Conservation (phyloP, 2,113 vertebrate species). For the Perca schrenkii region DNA sequence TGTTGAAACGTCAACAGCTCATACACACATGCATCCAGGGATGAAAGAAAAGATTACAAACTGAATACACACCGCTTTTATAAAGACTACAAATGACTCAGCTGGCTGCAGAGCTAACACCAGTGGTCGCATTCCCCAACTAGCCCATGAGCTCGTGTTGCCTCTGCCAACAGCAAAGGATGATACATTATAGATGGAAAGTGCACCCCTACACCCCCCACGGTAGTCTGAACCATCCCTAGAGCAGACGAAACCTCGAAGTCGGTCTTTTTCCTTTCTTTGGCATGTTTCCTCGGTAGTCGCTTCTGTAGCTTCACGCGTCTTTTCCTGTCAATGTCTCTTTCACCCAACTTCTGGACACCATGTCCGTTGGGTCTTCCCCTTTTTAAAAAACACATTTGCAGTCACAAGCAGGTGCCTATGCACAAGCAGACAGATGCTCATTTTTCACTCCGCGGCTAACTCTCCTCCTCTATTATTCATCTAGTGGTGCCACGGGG, state of each 20-base stretch:
- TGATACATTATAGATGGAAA: conserved; percentile 64
- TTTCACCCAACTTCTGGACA: background rate
- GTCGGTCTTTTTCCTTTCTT: background rate
- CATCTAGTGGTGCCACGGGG: conserved; percentile 46
- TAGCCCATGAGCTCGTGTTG: conserved; percentile 46
- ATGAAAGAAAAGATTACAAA: background rate
- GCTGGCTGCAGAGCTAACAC: conserved; percentile 14
- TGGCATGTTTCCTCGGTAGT: background rate
- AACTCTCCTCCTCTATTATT: conserved; percentile 69
- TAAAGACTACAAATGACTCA: conserved; percentile 22
- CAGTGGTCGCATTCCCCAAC: conserved; percentile 6
- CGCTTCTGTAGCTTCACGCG: background rate
- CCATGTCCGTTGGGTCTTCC: conserved; percentile 1
- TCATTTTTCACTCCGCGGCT: conserved; percentile 44
- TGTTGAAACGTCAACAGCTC: background rate
- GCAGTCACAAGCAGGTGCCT: conserved; percentile 18
- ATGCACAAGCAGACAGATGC: conserved; percentile 45
- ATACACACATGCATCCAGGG: background rate
- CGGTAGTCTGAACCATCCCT: conserved; percentile 11
- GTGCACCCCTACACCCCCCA: conserved; percentile 9
- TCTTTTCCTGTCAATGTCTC: background rate
- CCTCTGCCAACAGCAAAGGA: conserved; percentile 37
- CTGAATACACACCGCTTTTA: conserved; percentile 3
- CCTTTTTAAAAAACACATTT: conserved; percentile 14
- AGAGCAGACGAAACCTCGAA: conserved; percentile 10